Base-by-base conservation (phyloP, 1,140 invertebrate genomes). In the Leptinotarsa lineolata region DNA sequence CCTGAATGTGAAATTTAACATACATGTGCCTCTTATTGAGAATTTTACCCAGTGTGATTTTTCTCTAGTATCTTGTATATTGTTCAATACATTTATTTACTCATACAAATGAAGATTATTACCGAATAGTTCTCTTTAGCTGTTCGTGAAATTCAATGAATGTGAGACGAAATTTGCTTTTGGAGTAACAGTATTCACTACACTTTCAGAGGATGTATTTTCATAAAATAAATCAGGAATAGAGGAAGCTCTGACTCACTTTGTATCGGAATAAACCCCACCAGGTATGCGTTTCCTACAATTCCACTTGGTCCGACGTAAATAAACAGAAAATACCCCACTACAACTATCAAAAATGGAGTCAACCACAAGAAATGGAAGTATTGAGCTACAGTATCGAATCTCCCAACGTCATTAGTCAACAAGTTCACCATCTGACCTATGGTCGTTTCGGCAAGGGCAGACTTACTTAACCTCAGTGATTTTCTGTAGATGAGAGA, bases 351-450 rank as follows among this genome's bases (percentile, higher is more conserved):
- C 81, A 95, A 91, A 0, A 94, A 80, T 0, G 94, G 94, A 0
- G 92, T 92, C 24, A 92, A 86, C 85, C 91, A 90, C 0, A 93
- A 78, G 74, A 92, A 91, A 77, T 91, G 88, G 6, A 92, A 76
- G 79, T 91, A 89, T 68, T 90, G 84, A 0, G 88, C 85, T 0
- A 89, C 88, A 60, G 89, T 85, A 81, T 93, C 91, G 77, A 93
- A 93, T 21, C 91, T 84, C 15, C 89, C 89, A 12, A 92, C 88
- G 80, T 96, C 95, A 73, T 96, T 96, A 2, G 94, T 94, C 68
- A 96, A 83, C 1, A 97, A 86, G 83, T 96, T 97, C 0, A 97
- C 91, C 60, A 95, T 92, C 80, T 95, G 92, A 0, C 94, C 95
- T 1, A 92, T 86, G 1, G 94, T 90, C 0, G 93, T 94, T 82